Evolutionary conservation across 2,113 vertebrate species (phyloP).

Genomic region (Calypte anna): DNA sequence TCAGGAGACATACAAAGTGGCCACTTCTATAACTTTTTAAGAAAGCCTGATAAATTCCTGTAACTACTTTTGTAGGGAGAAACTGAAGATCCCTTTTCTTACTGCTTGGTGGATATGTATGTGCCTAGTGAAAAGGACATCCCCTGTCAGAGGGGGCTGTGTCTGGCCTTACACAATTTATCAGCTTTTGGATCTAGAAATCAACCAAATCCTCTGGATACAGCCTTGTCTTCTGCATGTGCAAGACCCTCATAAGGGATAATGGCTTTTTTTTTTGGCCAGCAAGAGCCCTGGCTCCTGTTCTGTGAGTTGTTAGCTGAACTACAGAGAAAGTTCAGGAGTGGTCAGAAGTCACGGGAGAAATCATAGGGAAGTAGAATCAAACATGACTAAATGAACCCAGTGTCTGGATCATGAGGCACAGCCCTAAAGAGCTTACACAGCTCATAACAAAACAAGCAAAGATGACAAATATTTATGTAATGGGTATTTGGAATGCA

Average conservation of each 20-base stretch:
- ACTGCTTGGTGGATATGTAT: background rate
- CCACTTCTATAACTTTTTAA: background rate
- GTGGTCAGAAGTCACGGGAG: background rate
- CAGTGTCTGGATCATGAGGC: background rate
- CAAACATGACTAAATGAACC: background rate
- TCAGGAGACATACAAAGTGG: background rate
- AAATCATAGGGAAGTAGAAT: slow-evolving; percentile 1
- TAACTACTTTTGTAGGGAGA: background rate
- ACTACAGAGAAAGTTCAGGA: background rate
- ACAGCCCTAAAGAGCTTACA: background rate
- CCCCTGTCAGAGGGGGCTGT: background rate
- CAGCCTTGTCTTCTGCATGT: background rate
- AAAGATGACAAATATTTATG: slow-evolving; percentile 40
- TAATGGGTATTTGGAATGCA: slow-evolving; percentile 34
- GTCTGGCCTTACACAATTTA: background rate
- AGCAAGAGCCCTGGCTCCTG: background rate
- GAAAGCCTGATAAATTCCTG: background rate
- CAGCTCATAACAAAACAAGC: background rate
- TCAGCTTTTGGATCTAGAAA: background rate
- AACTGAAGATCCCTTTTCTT: background rate
- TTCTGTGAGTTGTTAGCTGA: background rate
- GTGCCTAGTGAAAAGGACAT: background rate
- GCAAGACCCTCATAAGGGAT: background rate
- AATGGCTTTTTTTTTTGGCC: background rate
- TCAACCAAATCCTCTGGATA: background rate